Evolutionary conservation across 1,140 invertebrate species (phyloP).

Genomic region (Bombus haemorrhoidalis): DNA sequence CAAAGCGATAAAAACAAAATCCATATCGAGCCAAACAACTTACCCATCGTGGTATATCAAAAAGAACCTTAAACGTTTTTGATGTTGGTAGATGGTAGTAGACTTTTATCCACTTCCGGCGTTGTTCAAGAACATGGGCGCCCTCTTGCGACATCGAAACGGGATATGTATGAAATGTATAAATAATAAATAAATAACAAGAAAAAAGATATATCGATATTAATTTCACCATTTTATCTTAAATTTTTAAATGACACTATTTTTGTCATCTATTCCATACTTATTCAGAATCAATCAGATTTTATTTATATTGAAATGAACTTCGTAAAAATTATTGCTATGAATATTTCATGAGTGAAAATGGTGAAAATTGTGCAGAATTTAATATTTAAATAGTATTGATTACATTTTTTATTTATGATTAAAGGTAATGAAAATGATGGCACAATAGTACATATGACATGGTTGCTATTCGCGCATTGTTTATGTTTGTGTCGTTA

Average conservation of each 20-base stretch:
- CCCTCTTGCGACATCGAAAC: background rate
- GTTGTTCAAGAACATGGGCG: background rate
- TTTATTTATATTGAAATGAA: background rate
- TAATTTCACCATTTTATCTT: background rate
- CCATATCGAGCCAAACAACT: slow-evolving; percentile 27
- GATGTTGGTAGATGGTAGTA: background rate
- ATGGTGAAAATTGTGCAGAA: background rate
- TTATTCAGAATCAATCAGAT: background rate
- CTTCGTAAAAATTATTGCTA: background rate
- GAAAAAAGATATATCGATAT: background rate
- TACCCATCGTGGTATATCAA: slow-evolving; percentile 65
- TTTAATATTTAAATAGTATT: background rate
- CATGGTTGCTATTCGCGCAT: background rate
- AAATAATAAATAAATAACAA: background rate
- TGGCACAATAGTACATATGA: background rate
- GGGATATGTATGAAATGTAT: background rate
- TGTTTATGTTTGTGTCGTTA: slow-evolving; percentile 25
- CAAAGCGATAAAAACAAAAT: slow-evolving; percentile 51
- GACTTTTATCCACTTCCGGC: background rate
- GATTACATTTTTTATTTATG: background rate
- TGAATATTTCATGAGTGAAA: background rate
- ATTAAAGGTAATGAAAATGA: background rate
- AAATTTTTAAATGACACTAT: background rate
- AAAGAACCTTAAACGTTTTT: slow-evolving; percentile 53
- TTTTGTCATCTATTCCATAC: background rate